Conservation (phyloP, 1,140 invertebrate species). For the Platorchestia sp. region DNA sequence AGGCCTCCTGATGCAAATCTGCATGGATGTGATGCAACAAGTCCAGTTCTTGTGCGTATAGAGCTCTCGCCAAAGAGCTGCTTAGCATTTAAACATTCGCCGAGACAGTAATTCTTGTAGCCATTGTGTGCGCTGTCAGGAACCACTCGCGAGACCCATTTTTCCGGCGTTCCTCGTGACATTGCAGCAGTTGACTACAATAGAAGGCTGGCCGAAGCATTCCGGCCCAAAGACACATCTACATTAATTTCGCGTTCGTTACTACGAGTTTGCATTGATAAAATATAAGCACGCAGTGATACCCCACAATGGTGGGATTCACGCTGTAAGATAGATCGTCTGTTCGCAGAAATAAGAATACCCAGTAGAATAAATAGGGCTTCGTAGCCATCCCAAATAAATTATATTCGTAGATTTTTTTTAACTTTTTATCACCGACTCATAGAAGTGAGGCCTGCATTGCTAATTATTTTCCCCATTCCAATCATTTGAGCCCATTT, state of each 20-base stretch:
- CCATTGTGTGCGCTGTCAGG: slow-evolving; percentile 49
- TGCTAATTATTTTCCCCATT: not conserved
- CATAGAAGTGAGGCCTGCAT: not conserved
- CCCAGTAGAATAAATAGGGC: not conserved
- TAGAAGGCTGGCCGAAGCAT: slow-evolving; percentile 50
- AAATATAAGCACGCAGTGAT: slow-evolving; percentile 24
- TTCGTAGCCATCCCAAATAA: not conserved
- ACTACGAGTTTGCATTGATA: slow-evolving; percentile 32
- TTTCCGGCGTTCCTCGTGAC: slow-evolving; percentile 47
- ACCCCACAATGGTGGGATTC: not conserved
- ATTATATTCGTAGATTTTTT: not conserved
- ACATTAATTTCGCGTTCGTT: slow-evolving; percentile 50
- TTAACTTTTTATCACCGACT: not conserved
- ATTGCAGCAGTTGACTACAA: slow-evolving; percentile 52
- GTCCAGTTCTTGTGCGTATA: slow-evolving; percentile 29
- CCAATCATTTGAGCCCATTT: not conserved
- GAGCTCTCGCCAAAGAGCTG: slow-evolving; percentile 49
- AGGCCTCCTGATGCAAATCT: not conserved
- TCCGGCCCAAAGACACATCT: slow-evolving; percentile 44
- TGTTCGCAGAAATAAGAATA: not conserved
- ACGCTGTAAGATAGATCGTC: not conserved
- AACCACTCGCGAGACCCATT: slow-evolving; percentile 47
- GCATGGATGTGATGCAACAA: slow-evolving; percentile 29
- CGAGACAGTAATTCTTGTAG: slow-evolving; percentile 49
- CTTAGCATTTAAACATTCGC: slow-evolving; percentile 55